These are phyloP conservation scores for Wasmannia auropunctata DNA, from an alignment of 1,140 invertebrate species.

Conservation along the genomic window DNA sequence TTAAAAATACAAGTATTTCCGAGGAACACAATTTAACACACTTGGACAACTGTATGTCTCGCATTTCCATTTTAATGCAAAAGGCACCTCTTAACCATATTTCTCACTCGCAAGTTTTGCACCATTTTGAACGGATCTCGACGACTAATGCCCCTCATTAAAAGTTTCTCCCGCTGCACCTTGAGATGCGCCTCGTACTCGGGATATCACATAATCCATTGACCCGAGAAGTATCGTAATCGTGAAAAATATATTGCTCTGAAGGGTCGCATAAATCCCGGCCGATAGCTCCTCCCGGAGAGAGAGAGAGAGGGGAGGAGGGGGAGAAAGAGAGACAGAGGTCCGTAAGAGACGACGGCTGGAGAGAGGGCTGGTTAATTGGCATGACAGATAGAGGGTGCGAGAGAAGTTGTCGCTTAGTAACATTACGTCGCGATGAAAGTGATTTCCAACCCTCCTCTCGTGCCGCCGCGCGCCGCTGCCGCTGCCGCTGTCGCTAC, in stretches of 20 bases:
- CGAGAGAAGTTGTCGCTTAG: slow-evolving; percentile 83
- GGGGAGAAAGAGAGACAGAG: slow-evolving; percentile 35
- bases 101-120: slow-evolving; percentile 48
- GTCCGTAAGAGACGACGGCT: slow-evolving; percentile 55
- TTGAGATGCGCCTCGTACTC: slow-evolving; percentile 49
- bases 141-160: slow-evolving; percentile 58
- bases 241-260: slow-evolving; percentile 64
- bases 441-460: slow-evolving; percentile 77
- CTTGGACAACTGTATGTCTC: slow-evolving; percentile 6
- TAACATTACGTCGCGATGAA: slow-evolving; percentile 82
- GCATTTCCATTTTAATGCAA: slow-evolving; percentile 35
- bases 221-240: slow-evolving; percentile 62
- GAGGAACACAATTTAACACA: slow-evolving; percentile 2
- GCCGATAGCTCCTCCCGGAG: slow-evolving; percentile 18
- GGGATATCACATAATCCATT: slow-evolving; percentile 58
- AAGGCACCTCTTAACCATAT: slow-evolving; percentile 23
- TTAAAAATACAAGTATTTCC: not conserved
- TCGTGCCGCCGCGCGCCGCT: slow-evolving; percentile 17
- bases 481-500: slow-evolving; percentile 24
- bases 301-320: not conserved
- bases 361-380: slow-evolving; percentile 79
- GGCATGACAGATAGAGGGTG: slow-evolving; percentile 83
- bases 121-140: slow-evolving; percentile 64
- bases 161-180: slow-evolving; percentile 55
- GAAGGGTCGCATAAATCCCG: slow-evolving; percentile 62